Percentiles rank a stretch among this genome's conserved stretches.
These are phyloP conservation scores for Corythoichthys haematopterus DNA, from an alignment of 2,113 vertebrate species.

Conservation along the genomic window DNA sequence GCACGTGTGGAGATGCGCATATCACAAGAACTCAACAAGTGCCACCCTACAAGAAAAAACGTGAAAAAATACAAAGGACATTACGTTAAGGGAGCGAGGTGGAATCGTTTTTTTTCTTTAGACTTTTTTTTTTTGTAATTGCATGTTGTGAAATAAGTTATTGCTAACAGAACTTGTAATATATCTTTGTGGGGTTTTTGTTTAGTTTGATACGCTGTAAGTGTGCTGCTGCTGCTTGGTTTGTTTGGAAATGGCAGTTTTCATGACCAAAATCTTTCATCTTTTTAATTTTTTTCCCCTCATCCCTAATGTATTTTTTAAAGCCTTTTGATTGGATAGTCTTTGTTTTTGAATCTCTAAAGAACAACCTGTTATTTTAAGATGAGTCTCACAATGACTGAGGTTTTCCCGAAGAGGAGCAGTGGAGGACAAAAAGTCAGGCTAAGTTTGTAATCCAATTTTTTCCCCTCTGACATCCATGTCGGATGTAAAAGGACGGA, in stretches of 20 bases:
- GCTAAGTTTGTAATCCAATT: neutral
- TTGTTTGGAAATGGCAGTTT: conserved; percentile 46
- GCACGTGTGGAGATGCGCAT: conserved; percentile 35
- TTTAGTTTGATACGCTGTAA: conserved; percentile 24
- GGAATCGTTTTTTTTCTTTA: conserved; percentile 73
- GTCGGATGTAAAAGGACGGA: neutral
- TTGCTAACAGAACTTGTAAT: conserved; percentile 97
- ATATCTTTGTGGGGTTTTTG: conserved; percentile 73
- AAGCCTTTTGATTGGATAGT: conserved; percentile 2
- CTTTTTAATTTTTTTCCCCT: conserved; percentile 2
- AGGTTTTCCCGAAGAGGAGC: conserved; percentile 6
- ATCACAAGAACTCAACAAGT: conserved; percentile 72
- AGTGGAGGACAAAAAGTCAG: neutral
- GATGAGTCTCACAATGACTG: conserved; percentile 35
- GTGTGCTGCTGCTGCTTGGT: conserved; percentile 21
- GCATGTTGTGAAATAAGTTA: conserved; percentile 99
- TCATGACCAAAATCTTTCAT: conserved; percentile 48
- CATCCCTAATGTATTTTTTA: conserved; percentile 1
- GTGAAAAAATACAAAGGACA: conserved; percentile 52
- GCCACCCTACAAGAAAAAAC: conserved; percentile 68
- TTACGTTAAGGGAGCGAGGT: conserved; percentile 43
- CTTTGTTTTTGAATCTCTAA: neutral
- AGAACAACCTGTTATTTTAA: conserved; percentile 41
- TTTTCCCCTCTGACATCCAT: neutral
- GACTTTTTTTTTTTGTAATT: conserved; percentile 83